A percentile compares a stretch with the other conserved stretches of the same genome.
Evolutionary conservation across 2,797 vertebrate species (phyloP).

Genomic region (Erithacus rubecula): DNA sequence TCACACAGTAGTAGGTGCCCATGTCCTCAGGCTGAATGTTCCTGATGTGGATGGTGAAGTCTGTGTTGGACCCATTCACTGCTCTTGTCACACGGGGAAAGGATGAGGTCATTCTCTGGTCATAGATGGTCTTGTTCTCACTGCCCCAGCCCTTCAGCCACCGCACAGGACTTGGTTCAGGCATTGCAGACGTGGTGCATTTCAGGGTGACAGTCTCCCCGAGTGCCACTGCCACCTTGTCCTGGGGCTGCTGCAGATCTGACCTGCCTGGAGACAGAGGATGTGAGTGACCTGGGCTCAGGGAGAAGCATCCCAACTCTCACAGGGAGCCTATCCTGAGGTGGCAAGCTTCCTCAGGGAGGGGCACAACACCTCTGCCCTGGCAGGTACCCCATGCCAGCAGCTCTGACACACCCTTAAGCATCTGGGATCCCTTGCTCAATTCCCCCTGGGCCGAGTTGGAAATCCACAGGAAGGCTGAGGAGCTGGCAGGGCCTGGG

Average conservation of each 20-base stretch:
- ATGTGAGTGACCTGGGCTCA: rapidly evolving
- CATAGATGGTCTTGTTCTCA: neutral
- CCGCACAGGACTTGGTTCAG: rapidly evolving
- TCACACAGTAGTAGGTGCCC: neutral
- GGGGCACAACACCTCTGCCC: neutral
- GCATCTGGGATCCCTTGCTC: rapidly evolving
- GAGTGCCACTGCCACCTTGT: rapidly evolving
- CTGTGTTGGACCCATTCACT: rapidly evolving
- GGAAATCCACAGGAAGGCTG: neutral
- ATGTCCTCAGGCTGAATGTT: rapidly evolving
- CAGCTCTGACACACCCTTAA: neutral
- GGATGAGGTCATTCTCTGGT: too few species aligned
- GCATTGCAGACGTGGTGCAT: rapidly evolving
- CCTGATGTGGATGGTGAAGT: slow-evolving; percentile 59
- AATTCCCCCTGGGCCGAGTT: rapidly evolving
- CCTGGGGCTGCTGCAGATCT: neutral
- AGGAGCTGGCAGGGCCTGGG: neutral
- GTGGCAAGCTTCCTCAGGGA: neutral
- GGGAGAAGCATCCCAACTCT: neutral
- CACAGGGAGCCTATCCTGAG: neutral
- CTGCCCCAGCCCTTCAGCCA: slow-evolving; percentile 41
- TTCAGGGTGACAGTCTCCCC: neutral
- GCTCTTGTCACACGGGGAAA: neutral
- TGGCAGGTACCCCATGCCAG: neutral
- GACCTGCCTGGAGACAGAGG: neutral